phyloP scores from a whole-genome alignment of 2,888 invertebrate species.

The Cistogaster globosa region DNA sequence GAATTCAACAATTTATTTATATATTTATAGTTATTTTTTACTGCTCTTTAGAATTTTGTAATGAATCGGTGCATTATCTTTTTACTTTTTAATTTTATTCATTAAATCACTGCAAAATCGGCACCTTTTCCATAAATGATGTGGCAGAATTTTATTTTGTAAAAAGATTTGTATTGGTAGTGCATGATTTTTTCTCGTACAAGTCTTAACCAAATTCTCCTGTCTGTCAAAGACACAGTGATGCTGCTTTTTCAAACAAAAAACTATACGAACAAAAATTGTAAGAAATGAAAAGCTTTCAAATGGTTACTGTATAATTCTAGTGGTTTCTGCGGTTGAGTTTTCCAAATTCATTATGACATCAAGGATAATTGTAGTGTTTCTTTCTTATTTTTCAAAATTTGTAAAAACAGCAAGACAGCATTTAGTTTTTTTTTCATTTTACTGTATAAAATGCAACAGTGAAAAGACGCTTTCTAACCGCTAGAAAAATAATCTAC shows the following conservation, averaged over 20 bases:
- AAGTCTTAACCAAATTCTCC: slow-evolving; percentile 54
- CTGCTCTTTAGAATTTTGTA: not conserved
- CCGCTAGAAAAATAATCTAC: too few species aligned
- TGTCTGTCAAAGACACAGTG: slow-evolving; percentile 46
- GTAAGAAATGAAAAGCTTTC: slow-evolving; percentile 44
- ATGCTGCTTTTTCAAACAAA: slow-evolving; percentile 32
- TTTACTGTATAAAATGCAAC: not conserved
- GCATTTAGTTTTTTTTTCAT: slow-evolving; percentile 10
- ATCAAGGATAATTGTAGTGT: slow-evolving; percentile 72
- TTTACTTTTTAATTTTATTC: slow-evolving; percentile 22
- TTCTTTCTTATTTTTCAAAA: slow-evolving; percentile 42
- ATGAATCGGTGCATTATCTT: not conserved
- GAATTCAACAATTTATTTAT: too few species aligned
- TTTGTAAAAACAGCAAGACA: not conserved
- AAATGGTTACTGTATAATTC: slow-evolving; percentile 57
- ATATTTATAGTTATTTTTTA: too few species aligned
- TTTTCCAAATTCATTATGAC: slow-evolving; percentile 72
- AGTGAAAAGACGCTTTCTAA: too few species aligned
- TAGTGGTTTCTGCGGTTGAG: slow-evolving; percentile 62
- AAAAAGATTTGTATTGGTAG: slow-evolving; percentile 70
- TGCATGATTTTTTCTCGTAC: slow-evolving; percentile 51
- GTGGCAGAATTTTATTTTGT: slow-evolving; percentile 69
- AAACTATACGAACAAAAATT: slow-evolving; percentile 5
- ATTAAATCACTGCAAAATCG: slow-evolving; percentile 56
- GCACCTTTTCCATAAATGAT: slow-evolving; percentile 68